Percentiles rank a stretch among this genome's conserved stretches.
phyloP scores from a whole-genome alignment of 2,888 invertebrate genomes.

The Trissoscelio sp. region DNA sequence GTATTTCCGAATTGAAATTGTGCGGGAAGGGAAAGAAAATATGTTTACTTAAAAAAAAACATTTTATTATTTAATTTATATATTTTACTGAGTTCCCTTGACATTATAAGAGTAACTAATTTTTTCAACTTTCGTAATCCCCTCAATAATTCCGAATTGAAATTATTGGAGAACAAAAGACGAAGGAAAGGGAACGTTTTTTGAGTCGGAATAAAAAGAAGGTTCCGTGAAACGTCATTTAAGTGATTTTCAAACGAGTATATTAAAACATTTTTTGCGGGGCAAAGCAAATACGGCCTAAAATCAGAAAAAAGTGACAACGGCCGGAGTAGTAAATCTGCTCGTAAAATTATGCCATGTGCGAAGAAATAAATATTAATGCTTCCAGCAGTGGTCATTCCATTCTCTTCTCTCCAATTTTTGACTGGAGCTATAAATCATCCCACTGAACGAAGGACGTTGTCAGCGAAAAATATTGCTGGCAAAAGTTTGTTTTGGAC shows the following conservation, averaged over 20 bases:
- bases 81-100: too few relatives aligned
- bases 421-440: conserved; percentile 80
- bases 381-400: conserved; percentile 74
- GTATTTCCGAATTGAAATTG: conserved; percentile 1
- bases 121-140: too few relatives aligned
- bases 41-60: too few relatives aligned
- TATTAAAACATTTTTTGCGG: conserved; percentile 64
- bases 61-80: too few relatives aligned
- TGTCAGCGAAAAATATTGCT: conserved; percentile 82
- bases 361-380: conserved; percentile 83
- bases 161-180: background rate
- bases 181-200: conserved; percentile 1
- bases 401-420: conserved; percentile 72
- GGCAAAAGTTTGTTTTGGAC: conserved; percentile 81
- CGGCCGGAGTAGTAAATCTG: conserved; percentile 78
- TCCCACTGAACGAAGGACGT: conserved; percentile 78
- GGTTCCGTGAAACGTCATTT: conserved; percentile 47
- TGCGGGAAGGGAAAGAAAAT: background rate
- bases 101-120: too few relatives aligned
- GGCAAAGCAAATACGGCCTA: conserved; percentile 64
- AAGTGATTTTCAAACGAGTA: conserved; percentile 68
- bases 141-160: too few relatives aligned
- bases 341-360: conserved; percentile 81
- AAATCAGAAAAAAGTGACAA: conserved; percentile 76
- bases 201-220: background rate